Base-by-base conservation (phyloP, 2,797 vertebrate species). In the Cossypha caffra region DNA sequence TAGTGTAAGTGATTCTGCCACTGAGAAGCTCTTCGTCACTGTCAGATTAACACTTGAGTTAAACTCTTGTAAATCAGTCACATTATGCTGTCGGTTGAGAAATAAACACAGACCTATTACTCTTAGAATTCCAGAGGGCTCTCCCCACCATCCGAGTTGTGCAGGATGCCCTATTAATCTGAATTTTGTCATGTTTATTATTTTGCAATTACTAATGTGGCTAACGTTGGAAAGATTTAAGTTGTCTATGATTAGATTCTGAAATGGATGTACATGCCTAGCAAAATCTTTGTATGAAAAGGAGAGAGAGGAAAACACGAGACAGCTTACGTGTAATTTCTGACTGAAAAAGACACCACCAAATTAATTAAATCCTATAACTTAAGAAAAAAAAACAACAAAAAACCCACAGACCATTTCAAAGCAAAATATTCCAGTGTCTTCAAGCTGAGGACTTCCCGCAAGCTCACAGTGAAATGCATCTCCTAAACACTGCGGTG, bases 21-120 rank as follows among this genome's bases (percentile, higher is more conserved):
- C 98, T 91, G 96, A 98, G 98, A 97, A 97, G 97, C 98, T 98
- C 98, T 98, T 93, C 92, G 98, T 98, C 98, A 98, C 98, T 98
- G 98, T 98, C 98, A 98, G 98, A 98, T 98, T 98, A 98, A 98
- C 98, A 98, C 98, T 98, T 97, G 98, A 98, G 98, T 98, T 98
- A 98, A 98, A 98, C 98, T 98, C 98, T 97, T 98, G 97, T 98
- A 98, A 98, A 98, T 98, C 98, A 98, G 98, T 96, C 97, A 97
- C 98, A 98, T 98, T 98, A 98, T 96, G 97, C 97, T 7, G 79
- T 97, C 13, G 95, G 97, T 97, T 91, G 97, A 96, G 97, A 98
- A 98, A 98, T 98, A 98, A 98, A 98, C 98, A 98, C 95, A 97
- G 97, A 90, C 95, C 97, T 96, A 98, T 98, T 98, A 97, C 91